phyloP scores from a whole-genome alignment of 1,140 invertebrate species.

The Aphelenchoides avenae region DNA sequence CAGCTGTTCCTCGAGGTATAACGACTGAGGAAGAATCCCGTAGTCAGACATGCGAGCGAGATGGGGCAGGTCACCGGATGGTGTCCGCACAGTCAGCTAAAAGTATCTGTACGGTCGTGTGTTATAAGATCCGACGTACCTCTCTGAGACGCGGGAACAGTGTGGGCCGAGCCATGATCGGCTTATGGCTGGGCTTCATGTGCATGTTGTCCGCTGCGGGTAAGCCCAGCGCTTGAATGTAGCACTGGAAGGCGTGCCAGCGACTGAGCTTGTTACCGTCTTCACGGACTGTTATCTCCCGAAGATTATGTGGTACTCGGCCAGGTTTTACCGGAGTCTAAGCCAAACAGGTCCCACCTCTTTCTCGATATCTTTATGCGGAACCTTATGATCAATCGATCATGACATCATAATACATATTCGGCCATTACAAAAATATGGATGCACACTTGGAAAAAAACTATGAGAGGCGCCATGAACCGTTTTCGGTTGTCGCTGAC shows the following conservation, averaged over 20 bases:
- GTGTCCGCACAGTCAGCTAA: constrained; percentile 17
- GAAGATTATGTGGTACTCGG: too few species aligned
- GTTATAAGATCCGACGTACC: neutral
- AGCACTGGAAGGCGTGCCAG: constrained; percentile 20
- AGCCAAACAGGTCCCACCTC: too few species aligned
- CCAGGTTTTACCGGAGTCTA: too few species aligned
- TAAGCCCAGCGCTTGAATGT: constrained; percentile 16
- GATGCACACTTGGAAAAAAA: too few species aligned
- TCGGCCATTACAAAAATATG: too few species aligned
- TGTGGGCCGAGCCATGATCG: neutral
- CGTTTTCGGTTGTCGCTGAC: too few species aligned
- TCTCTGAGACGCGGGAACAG: constrained; percentile 17
- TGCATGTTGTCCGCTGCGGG: constrained; percentile 11
- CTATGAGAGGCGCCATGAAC: too few species aligned
- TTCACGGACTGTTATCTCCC: too few species aligned
- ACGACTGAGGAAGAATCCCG: neutral
- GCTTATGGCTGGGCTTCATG: constrained; percentile 17
- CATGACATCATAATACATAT: too few species aligned
- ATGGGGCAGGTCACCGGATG: constrained; percentile 20
- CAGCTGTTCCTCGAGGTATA: constrained; percentile 4
- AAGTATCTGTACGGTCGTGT: constrained; percentile 16
- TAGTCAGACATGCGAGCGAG: constrained; percentile 21
- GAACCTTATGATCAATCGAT: too few species aligned
- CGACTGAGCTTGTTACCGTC: constrained; percentile 18
- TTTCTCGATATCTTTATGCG: too few species aligned